Base-by-base conservation (phyloP, 2,113 vertebrate species). In the Ceyx cyanopectus region DNA sequence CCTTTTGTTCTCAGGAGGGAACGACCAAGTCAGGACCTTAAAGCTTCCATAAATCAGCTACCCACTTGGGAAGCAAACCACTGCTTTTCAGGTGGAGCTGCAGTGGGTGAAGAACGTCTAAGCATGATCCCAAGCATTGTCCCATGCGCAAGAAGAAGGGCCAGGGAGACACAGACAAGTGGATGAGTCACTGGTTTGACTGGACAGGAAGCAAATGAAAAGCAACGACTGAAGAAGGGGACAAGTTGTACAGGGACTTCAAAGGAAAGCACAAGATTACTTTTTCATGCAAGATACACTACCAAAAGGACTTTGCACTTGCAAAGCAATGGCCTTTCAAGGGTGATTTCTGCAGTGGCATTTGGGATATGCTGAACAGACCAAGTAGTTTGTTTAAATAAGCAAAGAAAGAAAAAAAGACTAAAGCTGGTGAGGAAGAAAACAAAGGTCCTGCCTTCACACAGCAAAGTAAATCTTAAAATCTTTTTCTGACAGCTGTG, bases 121-220 rank as follows among this genome's bases (percentile, higher is more conserved):
- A 67, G 57, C 0, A 1, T 4, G n/a, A 87, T 4, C 10, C 11
- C 3, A 3, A 27, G 45, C 1, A 0, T 13, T 14, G 27, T 51
- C 24, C 43, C n/a, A 7, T 2, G 12, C 0, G 1, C 30, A 65
- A 72, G 22, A 68, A 22, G 53, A 69, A 76, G 8, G 21, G 21
- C 19, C 63, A 46, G 43, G 58, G 29, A 90, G 65, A 72, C 5
- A 41, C 0, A 0, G 30, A 32, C 16, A 74, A 75, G 22, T 0
- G 6, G 30, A 43, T 34, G 45, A 54, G 45, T 58, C 62, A 61
- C 19, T 61, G 37, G 54, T 74, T 79, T 46, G 72, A 77, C 50
- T 26, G 30, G 67, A 76, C 22, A 80, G 16, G 56, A 85, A 82
- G n/a, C 9, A 79, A 83, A 90, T 2, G 1, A 81, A 81, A 84